phyloP scores from a whole-genome alignment of 2,113 vertebrate species.

The Paralichthys olivaceus region DNA sequence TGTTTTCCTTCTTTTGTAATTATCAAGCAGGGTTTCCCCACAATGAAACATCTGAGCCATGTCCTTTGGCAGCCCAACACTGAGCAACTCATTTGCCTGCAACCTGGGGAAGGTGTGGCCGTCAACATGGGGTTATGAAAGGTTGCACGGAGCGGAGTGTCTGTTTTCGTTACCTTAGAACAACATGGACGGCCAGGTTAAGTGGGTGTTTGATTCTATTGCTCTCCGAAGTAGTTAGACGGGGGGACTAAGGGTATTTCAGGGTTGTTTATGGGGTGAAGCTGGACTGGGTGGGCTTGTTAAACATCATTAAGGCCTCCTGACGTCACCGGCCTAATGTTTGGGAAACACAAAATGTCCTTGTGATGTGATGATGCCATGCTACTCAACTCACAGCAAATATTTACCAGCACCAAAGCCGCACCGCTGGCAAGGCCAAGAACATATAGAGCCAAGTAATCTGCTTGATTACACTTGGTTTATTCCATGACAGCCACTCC shows the following conservation, averaged over 20 bases:
- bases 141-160: slow-evolving; percentile 6
- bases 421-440: slow-evolving; percentile 69
- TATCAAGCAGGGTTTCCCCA: slow-evolving; percentile 78
- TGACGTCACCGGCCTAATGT: slow-evolving; percentile 78
- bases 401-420: slow-evolving; percentile 80
- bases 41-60: slow-evolving; percentile 69
- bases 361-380: slow-evolving; percentile 77
- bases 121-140: slow-evolving; percentile 27
- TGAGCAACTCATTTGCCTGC: slow-evolving; percentile 43
- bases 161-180: slow-evolving; percentile 57
- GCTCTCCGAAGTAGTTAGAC: slow-evolving; percentile 52
- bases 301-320: slow-evolving; percentile 75
- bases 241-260: slow-evolving; percentile 59
- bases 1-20: slow-evolving; percentile 60
- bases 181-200: slow-evolving; percentile 50
- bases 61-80: slow-evolving; percentile 55
- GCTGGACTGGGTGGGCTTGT: slow-evolving; percentile 76
- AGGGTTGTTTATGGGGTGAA: slow-evolving; percentile 75
- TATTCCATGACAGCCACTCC: slow-evolving; percentile 69
- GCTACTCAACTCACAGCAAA: slow-evolving; percentile 82
- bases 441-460: slow-evolving; percentile 67
- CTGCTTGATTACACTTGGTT: slow-evolving; percentile 76
- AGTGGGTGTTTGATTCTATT: slow-evolving; percentile 54
- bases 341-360: slow-evolving; percentile 82
- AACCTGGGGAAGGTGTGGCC: slow-evolving; percentile 55